Evolutionary conservation across 1,140 invertebrate genomes (phyloP).

Genomic region (Bombus consobrinus): DNA sequence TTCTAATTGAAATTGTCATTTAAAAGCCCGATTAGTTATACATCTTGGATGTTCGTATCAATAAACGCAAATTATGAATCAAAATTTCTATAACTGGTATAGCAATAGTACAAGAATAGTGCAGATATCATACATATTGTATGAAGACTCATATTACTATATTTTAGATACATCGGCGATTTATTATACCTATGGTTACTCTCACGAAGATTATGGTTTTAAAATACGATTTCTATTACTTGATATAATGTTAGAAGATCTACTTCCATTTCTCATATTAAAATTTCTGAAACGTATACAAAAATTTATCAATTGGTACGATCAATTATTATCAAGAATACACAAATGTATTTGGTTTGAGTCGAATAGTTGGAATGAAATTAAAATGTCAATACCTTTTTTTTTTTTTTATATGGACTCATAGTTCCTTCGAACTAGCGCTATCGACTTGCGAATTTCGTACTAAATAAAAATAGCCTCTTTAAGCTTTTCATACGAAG

Average conservation of each 20-base stretch:
- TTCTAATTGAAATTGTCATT: too few species aligned
- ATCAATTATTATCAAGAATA: not conserved
- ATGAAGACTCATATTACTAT: not conserved
- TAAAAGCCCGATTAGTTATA: not conserved
- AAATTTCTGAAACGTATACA: not conserved
- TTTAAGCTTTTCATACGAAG: constrained; percentile 62
- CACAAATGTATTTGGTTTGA: not conserved
- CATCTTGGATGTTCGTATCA: not conserved
- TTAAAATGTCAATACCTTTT: too few species aligned
- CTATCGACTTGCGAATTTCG: constrained; percentile 53
- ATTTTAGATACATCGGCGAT: not conserved
- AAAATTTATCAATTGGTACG: not conserved
- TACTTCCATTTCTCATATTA: not conserved
- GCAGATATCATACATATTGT: not conserved
- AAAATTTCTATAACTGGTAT: not conserved
- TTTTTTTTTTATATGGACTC: constrained; percentile 4
- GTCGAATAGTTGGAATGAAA: not conserved
- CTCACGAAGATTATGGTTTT: not conserved
- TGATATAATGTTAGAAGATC: too few species aligned
- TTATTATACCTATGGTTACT: not conserved
- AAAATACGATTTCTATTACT: too few species aligned
- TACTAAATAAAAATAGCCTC: constrained; percentile 68
- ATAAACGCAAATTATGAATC: not conserved
- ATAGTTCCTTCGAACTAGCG: too few species aligned
- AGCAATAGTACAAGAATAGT: not conserved